Base-by-base conservation (phyloP, 2,113 vertebrate genomes). In the Prolemur simus region DNA sequence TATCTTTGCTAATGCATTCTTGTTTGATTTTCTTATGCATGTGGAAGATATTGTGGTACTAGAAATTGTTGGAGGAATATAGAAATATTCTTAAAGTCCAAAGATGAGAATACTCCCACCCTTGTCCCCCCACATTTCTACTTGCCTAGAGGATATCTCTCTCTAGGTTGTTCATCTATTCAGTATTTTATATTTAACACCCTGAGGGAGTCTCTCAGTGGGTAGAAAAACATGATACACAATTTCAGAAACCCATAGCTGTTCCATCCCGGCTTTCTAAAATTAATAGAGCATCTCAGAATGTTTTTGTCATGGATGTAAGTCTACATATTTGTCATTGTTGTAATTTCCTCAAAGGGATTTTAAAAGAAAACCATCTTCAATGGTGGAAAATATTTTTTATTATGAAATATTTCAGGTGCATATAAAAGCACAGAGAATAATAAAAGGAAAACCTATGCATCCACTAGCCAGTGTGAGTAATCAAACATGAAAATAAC, bases 301-400 rank as follows among this genome's bases (percentile, higher is more conserved):
- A 89, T 71, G 18, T 25, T 83, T 96, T 91, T 69, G 29, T 25
- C 58, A 78, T n/a, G 56, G 94, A 54, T 21, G 9, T 56, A 92
- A 77, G 18, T 88, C 90, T 88, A 71, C 8, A 58, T n/a, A 64
- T 69, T 85, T 96, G 23, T 60, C 87, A 87, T 4, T 77, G 77
- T 39, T 95, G 13, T 85, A 76, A 94, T 95, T 92, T 91, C 52
- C 56, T 94, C 87, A 54, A 69, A 93, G 77, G 32, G 25, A 76
- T 88, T 87, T 92, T 74, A 74, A 89, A 89, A 82, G 69, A 89
- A 97, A 94, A 60, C 23, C 23, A 69, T 83, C 54, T 91, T 84
- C 45, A 95, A 66, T 37, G 89, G 47, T 37, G 39, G 58, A 68
- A 88, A 87, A 56, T 85, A 64, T 32, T 58, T 80, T 89, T 83